Percentiles rank a stretch among this genome's conserved stretches.
phyloP scores from a whole-genome alignment of 2,113 vertebrate species.

The Neodontobutis hainanensis region DNA sequence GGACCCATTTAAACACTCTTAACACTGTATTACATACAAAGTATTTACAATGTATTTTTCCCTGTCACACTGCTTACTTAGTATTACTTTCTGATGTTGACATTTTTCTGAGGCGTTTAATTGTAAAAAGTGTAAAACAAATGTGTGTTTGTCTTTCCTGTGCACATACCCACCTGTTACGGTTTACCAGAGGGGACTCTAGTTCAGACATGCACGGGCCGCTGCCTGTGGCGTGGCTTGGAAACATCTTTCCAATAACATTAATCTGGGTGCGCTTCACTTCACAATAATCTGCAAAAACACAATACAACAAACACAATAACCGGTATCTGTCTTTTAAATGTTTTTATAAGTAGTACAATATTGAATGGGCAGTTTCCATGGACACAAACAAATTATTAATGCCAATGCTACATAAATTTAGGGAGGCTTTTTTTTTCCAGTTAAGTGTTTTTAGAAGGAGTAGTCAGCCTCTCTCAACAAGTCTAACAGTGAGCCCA shows the following conservation, averaged over 20 bases:
- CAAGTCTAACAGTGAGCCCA: conserved; percentile 1
- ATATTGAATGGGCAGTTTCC: conserved; percentile 67
- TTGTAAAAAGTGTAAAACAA: background rate
- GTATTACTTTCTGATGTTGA: background rate
- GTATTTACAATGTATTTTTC: background rate
- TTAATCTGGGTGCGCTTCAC: background rate
- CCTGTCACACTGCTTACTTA: background rate
- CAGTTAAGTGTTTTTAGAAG: conserved; percentile 30
- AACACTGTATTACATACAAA: too few species aligned
- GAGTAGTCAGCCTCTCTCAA: conserved; percentile 14
- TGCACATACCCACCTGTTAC: conserved; percentile 10
- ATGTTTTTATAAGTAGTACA: conserved; percentile 59
- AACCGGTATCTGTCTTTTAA: conserved; percentile 36
- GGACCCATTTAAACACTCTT: too few species aligned
- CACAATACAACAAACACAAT: conserved; percentile 27
- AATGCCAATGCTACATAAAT: conserved; percentile 26
- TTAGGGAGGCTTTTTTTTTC: conserved; percentile 36
- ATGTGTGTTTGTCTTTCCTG: background rate
- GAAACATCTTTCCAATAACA: conserved; percentile 66
- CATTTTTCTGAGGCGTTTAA: background rate
- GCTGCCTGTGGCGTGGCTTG: conserved; percentile 8
- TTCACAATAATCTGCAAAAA: conserved; percentile 33
- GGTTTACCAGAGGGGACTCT: conserved; percentile 31
- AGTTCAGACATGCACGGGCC: conserved; percentile 48
- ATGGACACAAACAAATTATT: conserved; percentile 56